phyloP scores from a whole-genome alignment of 2,888 invertebrate genomes.

The Trissoscelio sp. region DNA sequence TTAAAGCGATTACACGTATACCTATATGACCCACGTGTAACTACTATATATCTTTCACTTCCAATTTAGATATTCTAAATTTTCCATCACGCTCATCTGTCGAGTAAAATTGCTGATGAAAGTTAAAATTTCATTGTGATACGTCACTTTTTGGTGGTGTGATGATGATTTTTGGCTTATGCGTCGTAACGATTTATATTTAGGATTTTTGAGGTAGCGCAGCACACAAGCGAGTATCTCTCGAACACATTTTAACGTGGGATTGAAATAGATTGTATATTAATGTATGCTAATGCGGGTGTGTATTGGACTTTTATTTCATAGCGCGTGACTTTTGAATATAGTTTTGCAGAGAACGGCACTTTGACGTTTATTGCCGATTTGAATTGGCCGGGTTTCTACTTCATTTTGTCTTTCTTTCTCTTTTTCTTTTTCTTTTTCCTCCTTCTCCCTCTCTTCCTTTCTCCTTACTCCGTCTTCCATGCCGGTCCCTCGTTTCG shows the following conservation, averaged over 20 bases:
- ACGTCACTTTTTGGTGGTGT: background rate
- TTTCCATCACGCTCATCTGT: no score
- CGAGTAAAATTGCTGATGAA: background rate
- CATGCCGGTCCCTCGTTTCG: conserved; percentile 41
- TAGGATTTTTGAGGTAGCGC: conserved; percentile 23
- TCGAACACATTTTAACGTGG: background rate
- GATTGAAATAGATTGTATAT: conserved; percentile 18
- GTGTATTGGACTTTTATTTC: conserved; percentile 14
- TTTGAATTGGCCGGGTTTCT: background rate
- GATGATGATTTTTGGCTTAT: conserved; percentile 13
- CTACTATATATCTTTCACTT: no score
- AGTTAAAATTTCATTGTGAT: no score
- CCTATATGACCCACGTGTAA: no score
- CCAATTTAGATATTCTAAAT: no score
- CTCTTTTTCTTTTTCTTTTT: background rate
- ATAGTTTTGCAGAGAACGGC: conserved; percentile 16
- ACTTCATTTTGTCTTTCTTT: background rate
- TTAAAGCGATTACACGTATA: no score
- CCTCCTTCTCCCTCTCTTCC: conserved; percentile 47
- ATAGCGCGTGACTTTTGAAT: conserved; percentile 42
- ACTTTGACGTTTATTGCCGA: background rate
- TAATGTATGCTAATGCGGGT: conserved; percentile 12
- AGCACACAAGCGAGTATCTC: background rate
- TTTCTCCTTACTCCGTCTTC: conserved; percentile 72
- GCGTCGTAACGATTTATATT: conserved; percentile 31